Evolutionary conservation across 2,888 invertebrate genomes (phyloP).

Genomic region (Metopia argyrocephala): DNA sequence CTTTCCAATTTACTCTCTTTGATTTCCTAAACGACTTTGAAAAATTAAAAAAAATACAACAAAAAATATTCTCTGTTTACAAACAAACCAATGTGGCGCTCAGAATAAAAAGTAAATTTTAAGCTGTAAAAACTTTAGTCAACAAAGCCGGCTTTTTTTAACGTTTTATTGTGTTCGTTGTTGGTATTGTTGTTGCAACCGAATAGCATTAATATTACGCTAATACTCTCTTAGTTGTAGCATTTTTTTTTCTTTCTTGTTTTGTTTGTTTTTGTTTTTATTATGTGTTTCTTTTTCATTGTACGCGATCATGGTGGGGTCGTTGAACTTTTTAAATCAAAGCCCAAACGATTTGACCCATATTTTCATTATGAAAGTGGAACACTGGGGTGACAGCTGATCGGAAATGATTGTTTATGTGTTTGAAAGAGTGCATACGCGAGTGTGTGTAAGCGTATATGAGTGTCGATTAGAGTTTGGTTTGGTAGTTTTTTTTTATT

Average conservation of each 20-base stretch:
- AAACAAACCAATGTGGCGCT: slow-evolving; percentile 56
- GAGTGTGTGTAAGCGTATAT: slow-evolving; percentile 40
- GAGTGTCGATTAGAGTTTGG: slow-evolving; percentile 55
- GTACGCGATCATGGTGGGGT: slow-evolving; percentile 65
- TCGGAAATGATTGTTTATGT: slow-evolving; percentile 67
- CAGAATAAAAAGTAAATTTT: slow-evolving; percentile 64
- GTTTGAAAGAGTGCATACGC: slow-evolving; percentile 34
- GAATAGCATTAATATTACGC: slow-evolving; percentile 46
- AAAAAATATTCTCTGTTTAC: slow-evolving; percentile 57
- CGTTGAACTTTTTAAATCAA: slow-evolving; percentile 70
- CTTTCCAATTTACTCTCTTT: neutral
- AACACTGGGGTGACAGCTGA: slow-evolving; percentile 76
- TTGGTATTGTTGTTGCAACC: slow-evolving; percentile 54
- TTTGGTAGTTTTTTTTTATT: slow-evolving; percentile 49
- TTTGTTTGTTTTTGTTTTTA: slow-evolving; percentile 10
- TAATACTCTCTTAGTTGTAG: slow-evolving; percentile 41
- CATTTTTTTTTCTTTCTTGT: slow-evolving; percentile 36
- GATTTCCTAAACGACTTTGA: neutral
- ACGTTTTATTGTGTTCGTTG: slow-evolving; percentile 29
- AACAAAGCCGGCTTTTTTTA: slow-evolving; percentile 58
- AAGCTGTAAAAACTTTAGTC: slow-evolving; percentile 44
- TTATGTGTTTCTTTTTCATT: slow-evolving; percentile 27
- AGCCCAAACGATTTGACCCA: slow-evolving; percentile 74
- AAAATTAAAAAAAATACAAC: neutral
- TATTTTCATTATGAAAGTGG: slow-evolving; percentile 74